These are phyloP conservation scores for Pseudomyrmex sp. DNA, from an alignment of 1,140 invertebrate genomes.

Conservation along the genomic window DNA sequence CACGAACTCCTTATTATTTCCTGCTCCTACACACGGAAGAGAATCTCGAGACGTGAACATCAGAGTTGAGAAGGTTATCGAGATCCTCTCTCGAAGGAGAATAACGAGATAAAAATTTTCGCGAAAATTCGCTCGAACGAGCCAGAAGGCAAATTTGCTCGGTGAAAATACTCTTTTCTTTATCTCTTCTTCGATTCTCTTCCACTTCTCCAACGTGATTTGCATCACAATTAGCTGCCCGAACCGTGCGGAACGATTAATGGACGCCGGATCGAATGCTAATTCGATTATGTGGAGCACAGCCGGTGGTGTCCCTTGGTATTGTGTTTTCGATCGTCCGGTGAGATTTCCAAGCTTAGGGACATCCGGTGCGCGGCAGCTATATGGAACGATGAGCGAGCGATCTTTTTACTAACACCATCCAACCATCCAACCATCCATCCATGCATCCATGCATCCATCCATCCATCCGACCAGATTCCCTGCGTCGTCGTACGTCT, in stretches of 20 bases:
- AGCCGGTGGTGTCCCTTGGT: neutral
- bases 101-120: too few species aligned
- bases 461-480: slow-evolving; percentile 57
- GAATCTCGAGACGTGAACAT: too few species aligned
- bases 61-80: too few species aligned
- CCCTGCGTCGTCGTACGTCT: slow-evolving; percentile 46
- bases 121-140: too few species aligned
- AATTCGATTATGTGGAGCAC: slow-evolving; percentile 29
- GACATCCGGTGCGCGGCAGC: slow-evolving; percentile 39
- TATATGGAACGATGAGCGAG: slow-evolving; percentile 56
- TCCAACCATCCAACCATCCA: slow-evolving; percentile 46
- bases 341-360: slow-evolving; percentile 33
- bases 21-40: too few species aligned
- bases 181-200: too few species aligned
- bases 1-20: too few species aligned
- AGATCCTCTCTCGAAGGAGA: too few species aligned
- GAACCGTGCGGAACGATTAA: slow-evolving; percentile 4
- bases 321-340: slow-evolving; percentile 13
- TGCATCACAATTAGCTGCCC: neutral
- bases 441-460: slow-evolving; percentile 44
- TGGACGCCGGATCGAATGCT: neutral
- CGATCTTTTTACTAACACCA: slow-evolving; percentile 55
- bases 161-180: too few species aligned
- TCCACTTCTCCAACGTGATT: too few species aligned
- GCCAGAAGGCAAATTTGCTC: too few species aligned